Conservation (phyloP, 37 sponge, comb jelly and placozoan species). For the Tethya wilhelma region DNA sequence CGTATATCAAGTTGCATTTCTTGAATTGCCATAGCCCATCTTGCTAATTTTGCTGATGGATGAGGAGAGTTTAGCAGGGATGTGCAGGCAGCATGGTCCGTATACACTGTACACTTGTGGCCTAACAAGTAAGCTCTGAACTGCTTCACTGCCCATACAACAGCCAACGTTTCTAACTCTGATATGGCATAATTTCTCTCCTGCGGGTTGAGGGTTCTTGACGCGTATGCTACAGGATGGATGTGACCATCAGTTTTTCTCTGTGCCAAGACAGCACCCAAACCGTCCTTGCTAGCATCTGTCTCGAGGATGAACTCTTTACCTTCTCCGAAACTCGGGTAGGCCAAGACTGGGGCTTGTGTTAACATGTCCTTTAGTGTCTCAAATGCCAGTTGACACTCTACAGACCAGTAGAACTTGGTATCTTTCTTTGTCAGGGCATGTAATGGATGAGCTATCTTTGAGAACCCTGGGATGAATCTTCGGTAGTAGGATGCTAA, state of each 20-base stretch:
- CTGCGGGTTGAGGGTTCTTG: background rate
- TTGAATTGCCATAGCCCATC: constrained; percentile 39
- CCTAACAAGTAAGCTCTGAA: constrained; percentile 42
- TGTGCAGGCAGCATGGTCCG: constrained; percentile 44
- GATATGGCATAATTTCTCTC: constrained; percentile 42
- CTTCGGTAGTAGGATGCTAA: constrained; percentile 44
- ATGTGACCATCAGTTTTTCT: constrained; percentile 9
- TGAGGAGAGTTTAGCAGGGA: constrained; percentile 28
- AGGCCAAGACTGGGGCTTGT: constrained; percentile 41
- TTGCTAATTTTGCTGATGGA: constrained; percentile 43
- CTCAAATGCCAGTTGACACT: constrained; percentile 43
- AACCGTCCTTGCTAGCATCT: no score
- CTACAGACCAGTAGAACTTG: constrained; percentile 29
- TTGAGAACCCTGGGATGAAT: constrained; percentile 41
- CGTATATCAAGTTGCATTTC: constrained; percentile 45
- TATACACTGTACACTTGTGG: constrained; percentile 23
- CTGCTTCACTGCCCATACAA: no score
- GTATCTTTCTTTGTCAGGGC: constrained; percentile 21
- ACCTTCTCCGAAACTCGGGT: constrained; percentile 16
- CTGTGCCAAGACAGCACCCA: constrained; percentile 62
- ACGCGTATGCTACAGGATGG: constrained; percentile 35
- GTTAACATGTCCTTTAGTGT: constrained; percentile 20
- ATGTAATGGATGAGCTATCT: constrained; percentile 12
- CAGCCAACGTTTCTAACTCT: constrained; percentile 55
- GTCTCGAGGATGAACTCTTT: constrained; percentile 51